Evolutionary conservation across 2,888 invertebrate genomes (phyloP).

Genomic region (Protonemura montana): DNA sequence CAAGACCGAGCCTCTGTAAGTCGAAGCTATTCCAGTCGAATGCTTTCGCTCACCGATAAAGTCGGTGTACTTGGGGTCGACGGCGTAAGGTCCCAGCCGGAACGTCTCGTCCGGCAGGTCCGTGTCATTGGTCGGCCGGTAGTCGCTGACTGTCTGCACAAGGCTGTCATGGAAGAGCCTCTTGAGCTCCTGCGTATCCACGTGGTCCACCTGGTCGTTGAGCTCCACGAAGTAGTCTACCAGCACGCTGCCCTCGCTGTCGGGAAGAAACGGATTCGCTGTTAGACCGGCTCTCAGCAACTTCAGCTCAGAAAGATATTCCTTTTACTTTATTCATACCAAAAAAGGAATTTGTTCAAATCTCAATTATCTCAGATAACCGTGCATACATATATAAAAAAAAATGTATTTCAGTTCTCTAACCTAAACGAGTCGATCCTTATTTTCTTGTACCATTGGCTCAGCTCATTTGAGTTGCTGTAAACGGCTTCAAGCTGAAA

Average conservation of each 20-base stretch:
- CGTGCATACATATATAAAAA: too few species aligned
- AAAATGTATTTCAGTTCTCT: conserved; percentile 47
- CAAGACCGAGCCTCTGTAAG: too few species aligned
- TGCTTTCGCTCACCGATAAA: conserved; percentile 81
- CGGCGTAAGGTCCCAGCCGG: conserved; percentile 77
- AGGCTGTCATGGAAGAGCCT: conserved; percentile 71
- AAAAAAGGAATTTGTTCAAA: too few species aligned
- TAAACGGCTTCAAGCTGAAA: conserved; percentile 85
- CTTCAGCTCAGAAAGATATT: too few species aligned
- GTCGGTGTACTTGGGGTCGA: conserved; percentile 87
- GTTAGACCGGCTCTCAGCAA: not conserved
- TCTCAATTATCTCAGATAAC: too few species aligned
- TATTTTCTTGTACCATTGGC: conserved; percentile 84
- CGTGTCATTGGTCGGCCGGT: conserved; percentile 47
- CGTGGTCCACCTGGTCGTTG: conserved; percentile 73
- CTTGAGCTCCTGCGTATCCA: conserved; percentile 77
- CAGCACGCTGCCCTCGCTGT: conserved; percentile 82
- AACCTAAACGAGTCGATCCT: conserved; percentile 84
- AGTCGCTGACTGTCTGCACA: conserved; percentile 59
- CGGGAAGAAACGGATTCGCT: too few species aligned
- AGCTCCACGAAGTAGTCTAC: conserved; percentile 89
- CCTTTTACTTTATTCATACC: too few species aligned
- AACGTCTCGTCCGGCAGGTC: conserved; percentile 50
- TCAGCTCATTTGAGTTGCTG: conserved; percentile 74
- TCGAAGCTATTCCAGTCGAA: too few species aligned